Evolutionary conservation across 1,140 invertebrate species (phyloP), one percentile per base, ranked within the genome.

Genomic region (Caenorhabditis tropicalis): DNA sequence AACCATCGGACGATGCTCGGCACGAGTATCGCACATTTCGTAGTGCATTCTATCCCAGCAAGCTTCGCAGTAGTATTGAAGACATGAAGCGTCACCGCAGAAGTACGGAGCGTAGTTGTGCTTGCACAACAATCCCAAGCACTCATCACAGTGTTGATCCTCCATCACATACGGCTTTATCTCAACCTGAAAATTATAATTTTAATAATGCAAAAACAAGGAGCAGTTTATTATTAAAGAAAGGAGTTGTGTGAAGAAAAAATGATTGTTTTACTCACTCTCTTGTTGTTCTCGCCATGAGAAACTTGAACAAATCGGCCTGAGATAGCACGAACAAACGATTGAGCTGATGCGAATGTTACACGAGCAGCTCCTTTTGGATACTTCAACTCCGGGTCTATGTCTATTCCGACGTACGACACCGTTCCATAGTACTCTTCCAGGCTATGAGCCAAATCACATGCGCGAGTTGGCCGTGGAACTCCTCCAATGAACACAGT

Each of bases 401-500:
- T 99, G 92, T 99, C 98, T 90, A 99, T 99, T 83, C 98, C 98
- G 65, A 98, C 98, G 93, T 99, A 99, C 91, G 97, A 98, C 10
- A 99, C 98, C 51, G 96, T 96, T 12, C 98, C 98, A 92, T 99
- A 99, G 85, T 98, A 93, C 87, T 96, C 94, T 92, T 99, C 96
- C 96, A 99, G 98, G 74, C 99, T 98, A 12, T 21, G 19, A 43
- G 49, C 58, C n/a, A 90, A 89, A 92, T 92, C 91, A 96, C 95
- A 94, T 90, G 98, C 98, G 93, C 98, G 97, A 5, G 99, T 93
- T 0, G 98, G 98, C 87, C 98, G 94, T 12, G 98, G 98, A 49
- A 99, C 98, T 2, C 98, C 98, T 27, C 98, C 98, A 56, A 99
- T 98, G 93, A 99, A 99, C 12, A 99, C 97, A 0, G 98, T 99